Evolutionary conservation across 2,797 vertebrate species (phyloP), one percentile per base, ranked within the genome.

Genomic region (Falco columbarius): DNA sequence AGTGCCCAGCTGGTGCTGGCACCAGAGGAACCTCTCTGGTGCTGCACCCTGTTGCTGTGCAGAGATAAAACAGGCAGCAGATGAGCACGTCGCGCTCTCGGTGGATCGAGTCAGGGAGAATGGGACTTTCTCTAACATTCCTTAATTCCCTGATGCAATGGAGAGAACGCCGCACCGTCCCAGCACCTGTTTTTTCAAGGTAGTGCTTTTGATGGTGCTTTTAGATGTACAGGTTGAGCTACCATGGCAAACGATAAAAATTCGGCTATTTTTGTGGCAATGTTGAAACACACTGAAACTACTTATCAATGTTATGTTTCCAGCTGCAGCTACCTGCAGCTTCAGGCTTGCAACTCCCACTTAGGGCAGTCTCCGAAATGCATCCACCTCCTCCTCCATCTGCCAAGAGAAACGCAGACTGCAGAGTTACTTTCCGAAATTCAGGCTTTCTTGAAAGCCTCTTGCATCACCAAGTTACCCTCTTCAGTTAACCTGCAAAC

Each of bases 221-320:
- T 86, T 7, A 58, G 77, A 21, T 0, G 0, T 1, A 0, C 22
- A 49, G 63, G 29, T 30, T 20, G 34, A 77, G 6, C 30, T 15
- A 3, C 3, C 0, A 0, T 8, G 13, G 52, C 87, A 44, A 87
- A 75, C 12, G 4, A 68, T 30, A 1, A 12, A 22, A 10, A 3
- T 40, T n/a, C 44, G 1, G 1, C 62, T 65, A 13, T 12, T 55
- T 62, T 29, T 12, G 20, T 14, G 27, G 26, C 6, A 52, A 29
- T 61, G 58, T 32, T 56, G 82, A 71, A 92, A 91, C 67, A 47
- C 54, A 4, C 54, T 32, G n/a, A 74, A 76, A 66, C 67, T 34
- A 24, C 81, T 92, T n/a, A 22, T 49, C 74, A 9, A 1, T 0
- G 7, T 12, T 24, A 16, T 29, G 2, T 12, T 40, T 32, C 68